phyloP scores from a whole-genome alignment of 2,888 invertebrate species.

The Pemphredon lugubris region DNA sequence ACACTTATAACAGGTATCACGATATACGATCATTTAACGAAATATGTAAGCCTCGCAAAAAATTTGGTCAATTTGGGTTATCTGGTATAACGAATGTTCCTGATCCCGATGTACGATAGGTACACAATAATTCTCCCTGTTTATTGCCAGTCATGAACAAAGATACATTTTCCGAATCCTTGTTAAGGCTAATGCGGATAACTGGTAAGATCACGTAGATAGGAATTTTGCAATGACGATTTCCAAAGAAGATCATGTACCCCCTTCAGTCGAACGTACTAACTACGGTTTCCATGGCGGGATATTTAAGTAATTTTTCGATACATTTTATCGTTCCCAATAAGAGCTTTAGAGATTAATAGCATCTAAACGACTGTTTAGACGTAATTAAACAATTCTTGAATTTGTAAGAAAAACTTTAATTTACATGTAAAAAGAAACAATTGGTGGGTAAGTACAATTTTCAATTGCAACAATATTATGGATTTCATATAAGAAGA shows the following conservation, averaged over 20 bases:
- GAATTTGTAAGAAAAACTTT: no score
- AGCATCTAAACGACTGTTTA: neutral
- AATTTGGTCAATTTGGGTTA: conserved; percentile 6
- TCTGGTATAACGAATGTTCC: conserved; percentile 14
- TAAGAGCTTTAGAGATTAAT: neutral
- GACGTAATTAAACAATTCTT: no score
- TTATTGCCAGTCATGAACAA: conserved; percentile 55
- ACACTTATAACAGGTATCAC: conserved; percentile 42
- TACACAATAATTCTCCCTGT: conserved; percentile 31
- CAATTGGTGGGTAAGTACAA: no score
- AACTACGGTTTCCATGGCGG: conserved; percentile 49
- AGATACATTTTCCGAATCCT: conserved; percentile 49
- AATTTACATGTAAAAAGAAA: no score
- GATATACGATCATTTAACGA: conserved; percentile 22
- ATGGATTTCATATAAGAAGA: no score
- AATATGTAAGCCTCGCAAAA: conserved; percentile 17
- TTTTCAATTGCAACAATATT: no score
- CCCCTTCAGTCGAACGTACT: conserved; percentile 29
- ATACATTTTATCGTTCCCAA: neutral
- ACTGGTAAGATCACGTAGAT: conserved; percentile 28
- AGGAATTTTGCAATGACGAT: conserved; percentile 35
- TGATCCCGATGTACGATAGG: conserved; percentile 20
- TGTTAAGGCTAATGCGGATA: conserved; percentile 37
- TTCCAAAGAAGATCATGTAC: conserved; percentile 29
- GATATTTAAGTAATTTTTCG: conserved; percentile 17